Conservation (phyloP, 2,797 vertebrate genomes). For the Phalloptychus januarius region DNA sequence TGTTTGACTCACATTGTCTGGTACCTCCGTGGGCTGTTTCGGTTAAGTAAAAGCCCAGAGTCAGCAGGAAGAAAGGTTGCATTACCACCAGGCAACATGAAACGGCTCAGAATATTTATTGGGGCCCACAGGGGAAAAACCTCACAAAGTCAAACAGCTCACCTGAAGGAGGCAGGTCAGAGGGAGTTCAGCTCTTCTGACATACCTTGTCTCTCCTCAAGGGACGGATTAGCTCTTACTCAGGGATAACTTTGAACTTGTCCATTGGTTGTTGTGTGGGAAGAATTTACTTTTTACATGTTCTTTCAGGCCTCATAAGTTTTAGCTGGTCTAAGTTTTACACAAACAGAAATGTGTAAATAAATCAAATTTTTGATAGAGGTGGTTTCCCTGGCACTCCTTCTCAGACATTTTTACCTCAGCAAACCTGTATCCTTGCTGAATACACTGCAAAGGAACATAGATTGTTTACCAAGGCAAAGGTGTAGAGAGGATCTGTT, state of each 20-base stretch:
- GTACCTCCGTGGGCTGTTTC: constrained; percentile 31
- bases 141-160: constrained; percentile 65
- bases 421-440: not conserved
- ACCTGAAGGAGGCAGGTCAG: constrained; percentile 58
- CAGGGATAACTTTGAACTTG: constrained; percentile 19
- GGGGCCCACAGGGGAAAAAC: constrained; percentile 43
- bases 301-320: constrained; percentile 29
- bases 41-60: constrained; percentile 52
- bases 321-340: constrained; percentile 10
- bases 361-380: not conserved
- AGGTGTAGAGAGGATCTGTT: too few species aligned
- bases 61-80: constrained; percentile 52
- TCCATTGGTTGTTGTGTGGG: constrained; percentile 32
- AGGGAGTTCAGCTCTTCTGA: constrained; percentile 49
- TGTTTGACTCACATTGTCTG: constrained; percentile 23
- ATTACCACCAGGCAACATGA: constrained; percentile 57
- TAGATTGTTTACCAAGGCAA: not conserved
- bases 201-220: constrained; percentile 17
- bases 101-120: constrained; percentile 64
- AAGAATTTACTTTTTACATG: constrained; percentile 29
- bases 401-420: not conserved
- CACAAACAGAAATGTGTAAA: not conserved
- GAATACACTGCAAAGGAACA: not conserved
- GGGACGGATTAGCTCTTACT: constrained; percentile 15
- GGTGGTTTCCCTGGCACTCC: not conserved